phyloP scores from a whole-genome alignment of 2,888 invertebrate genomes.

The Linyphia triangularis region DNA sequence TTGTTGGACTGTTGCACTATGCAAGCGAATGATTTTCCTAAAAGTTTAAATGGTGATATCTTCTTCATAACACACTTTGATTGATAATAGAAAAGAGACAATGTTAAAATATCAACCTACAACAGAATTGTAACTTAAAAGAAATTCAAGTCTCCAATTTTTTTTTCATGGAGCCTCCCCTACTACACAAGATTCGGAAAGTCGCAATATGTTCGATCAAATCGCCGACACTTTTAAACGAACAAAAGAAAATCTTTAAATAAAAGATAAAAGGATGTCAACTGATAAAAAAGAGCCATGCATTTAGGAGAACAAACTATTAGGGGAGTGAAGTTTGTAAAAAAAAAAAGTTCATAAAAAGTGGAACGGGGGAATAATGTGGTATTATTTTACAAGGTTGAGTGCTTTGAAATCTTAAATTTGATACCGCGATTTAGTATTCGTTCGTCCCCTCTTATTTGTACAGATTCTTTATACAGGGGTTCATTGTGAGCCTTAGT shows the following conservation, averaged over 20 bases:
- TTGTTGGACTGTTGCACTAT: no score
- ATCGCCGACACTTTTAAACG: conserved; percentile 24
- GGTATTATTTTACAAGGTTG: conserved; percentile 66
- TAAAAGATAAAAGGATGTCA: conserved; percentile 50
- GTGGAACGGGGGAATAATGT: not conserved
- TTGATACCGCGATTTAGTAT: conserved; percentile 58
- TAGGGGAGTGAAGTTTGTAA: not conserved
- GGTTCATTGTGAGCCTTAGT: conserved; percentile 10
- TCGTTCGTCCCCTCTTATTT: conserved; percentile 32
- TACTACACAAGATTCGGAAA: conserved; percentile 41
- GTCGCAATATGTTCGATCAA: conserved; percentile 64
- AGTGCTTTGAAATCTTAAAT: conserved; percentile 66
- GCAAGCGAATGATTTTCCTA: no score
- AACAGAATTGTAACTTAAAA: not conserved
- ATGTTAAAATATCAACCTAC: not conserved
- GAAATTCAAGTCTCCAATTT: not conserved
- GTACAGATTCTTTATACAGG: not conserved
- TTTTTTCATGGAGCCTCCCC: not conserved
- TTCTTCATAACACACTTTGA: no score
- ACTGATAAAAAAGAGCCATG: conserved; percentile 56
- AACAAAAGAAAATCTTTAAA: conserved; percentile 40
- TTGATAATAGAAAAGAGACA: no score
- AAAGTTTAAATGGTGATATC: no score
- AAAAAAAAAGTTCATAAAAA: conserved; percentile 16
- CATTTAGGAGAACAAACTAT: conserved; percentile 73